A percentile compares a stretch with the other conserved stretches of the same genome.
Evolutionary conservation across 2,888 invertebrate species (phyloP).

Genomic region (Anodontia alba): DNA sequence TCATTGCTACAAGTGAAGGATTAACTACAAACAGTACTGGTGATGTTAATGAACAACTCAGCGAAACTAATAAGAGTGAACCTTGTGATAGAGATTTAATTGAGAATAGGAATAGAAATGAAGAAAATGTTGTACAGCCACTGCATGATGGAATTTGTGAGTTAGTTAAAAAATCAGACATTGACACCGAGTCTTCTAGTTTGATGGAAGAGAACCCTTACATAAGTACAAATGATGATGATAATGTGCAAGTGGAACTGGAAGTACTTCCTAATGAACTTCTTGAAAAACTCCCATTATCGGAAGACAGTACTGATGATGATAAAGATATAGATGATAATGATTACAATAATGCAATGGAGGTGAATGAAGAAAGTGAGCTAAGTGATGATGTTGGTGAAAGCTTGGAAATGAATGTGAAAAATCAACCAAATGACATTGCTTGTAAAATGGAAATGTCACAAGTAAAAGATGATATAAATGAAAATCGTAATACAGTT

Average conservation of each 20-base stretch:
- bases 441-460: background rate
- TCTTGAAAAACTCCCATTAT: background rate
- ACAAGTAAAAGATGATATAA: background rate
- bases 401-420: background rate
- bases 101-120: no score
- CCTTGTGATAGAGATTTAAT: no score
- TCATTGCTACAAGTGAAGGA: no score
- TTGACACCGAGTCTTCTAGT: no score
- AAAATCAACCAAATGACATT: no score
- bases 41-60: background rate
- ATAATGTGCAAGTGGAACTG: background rate
- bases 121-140: no score
- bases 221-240: background rate
- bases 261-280: background rate
- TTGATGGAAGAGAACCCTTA: background rate
- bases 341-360: background rate
- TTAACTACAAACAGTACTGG: no score
- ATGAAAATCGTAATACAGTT: background rate
- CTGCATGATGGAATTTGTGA: no score
- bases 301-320: background rate
- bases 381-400: background rate
- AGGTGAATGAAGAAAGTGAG: background rate
- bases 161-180: no score
- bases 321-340: background rate
- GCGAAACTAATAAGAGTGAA: background rate